Conservation (phyloP, 2,797 vertebrate species). For the Oreochromis grahami region DNA sequence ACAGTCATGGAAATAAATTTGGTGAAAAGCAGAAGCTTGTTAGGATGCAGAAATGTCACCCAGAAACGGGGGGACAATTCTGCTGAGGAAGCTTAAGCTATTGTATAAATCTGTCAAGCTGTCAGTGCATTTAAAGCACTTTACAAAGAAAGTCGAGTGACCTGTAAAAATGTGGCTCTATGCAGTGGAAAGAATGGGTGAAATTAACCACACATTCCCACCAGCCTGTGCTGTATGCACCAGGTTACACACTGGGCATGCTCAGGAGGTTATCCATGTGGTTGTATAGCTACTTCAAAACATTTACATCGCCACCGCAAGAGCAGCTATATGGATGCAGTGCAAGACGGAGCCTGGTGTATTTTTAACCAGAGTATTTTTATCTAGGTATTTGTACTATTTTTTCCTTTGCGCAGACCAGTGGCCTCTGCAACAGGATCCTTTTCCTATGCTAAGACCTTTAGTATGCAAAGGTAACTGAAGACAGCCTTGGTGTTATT, state of each 20-base stretch:
- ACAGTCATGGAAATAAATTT: background rate
- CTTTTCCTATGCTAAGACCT: background rate
- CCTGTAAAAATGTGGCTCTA: conserved; percentile 15
- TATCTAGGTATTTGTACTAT: conserved; percentile 51
- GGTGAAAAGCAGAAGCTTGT: background rate
- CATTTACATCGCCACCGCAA: conserved; percentile 23
- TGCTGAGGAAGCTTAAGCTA: background rate
- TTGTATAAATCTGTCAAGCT: conserved; percentile 10
- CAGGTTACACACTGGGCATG: background rate
- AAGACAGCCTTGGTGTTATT: background rate
- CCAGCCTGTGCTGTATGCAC: conserved; percentile 1
- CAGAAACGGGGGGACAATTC: background rate
- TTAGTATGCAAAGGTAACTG: background rate
- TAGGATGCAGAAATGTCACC: background rate
- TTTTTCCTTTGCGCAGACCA: conserved; percentile 50
- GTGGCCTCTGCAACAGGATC: conserved; percentile 31
- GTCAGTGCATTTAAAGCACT: conserved; percentile 4
- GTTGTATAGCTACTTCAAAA: conserved; percentile 9
- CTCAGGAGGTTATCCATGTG: background rate
- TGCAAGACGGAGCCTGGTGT: background rate
- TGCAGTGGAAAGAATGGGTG: conserved; percentile 30
- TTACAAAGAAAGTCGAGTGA: conserved; percentile 18
- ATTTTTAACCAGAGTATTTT: conserved; percentile 68
- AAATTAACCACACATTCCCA: conserved; percentile 32
- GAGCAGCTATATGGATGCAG: conserved; percentile 38